Percentiles rank a stretch among this genome's conserved stretches.
Conservation (phyloP, 2,888 invertebrate species). For the Megastigmus dorsalis region DNA sequence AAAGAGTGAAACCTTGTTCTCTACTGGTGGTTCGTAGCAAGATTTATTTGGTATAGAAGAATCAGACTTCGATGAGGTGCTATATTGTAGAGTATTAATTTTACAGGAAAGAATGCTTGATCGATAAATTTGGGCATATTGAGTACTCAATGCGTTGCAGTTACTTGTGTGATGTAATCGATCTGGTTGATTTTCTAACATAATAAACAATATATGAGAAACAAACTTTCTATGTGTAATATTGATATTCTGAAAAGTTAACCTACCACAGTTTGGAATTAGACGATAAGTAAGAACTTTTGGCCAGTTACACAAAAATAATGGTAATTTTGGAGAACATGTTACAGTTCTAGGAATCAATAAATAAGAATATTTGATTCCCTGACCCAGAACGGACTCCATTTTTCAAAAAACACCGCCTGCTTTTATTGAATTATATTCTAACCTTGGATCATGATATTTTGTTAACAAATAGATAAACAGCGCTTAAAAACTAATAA, state of each 20-base stretch:
- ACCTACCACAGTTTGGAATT: constrained; percentile 34
- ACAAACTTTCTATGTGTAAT: not conserved
- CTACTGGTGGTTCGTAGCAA: constrained; percentile 42
- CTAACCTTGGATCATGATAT: constrained; percentile 23
- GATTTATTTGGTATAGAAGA: constrained; percentile 29
- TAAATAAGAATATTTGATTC: constrained; percentile 38
- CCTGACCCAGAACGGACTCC: constrained; percentile 47
- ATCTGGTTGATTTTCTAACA: constrained; percentile 7
- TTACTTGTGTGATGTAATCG: not conserved
- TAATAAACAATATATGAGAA: not conserved
- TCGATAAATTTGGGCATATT: not conserved
- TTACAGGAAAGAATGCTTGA: not conserved
- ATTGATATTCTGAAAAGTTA: not conserved
- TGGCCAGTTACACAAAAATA: constrained; percentile 8
- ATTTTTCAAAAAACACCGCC: constrained; percentile 38
- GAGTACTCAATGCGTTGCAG: not conserved
- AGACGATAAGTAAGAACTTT: not conserved
- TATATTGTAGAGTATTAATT: constrained; percentile 6
- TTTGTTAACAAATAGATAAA: too few species aligned
- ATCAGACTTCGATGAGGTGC: constrained; percentile 22
- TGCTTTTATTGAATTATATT: not conserved
- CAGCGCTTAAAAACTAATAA: too few species aligned
- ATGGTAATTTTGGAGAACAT: constrained; percentile 11
- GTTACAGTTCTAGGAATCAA: constrained; percentile 37
- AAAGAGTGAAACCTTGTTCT: constrained; percentile 79